Conservation (phyloP, 2,888 invertebrate species). For the Aquatica leii region DNA sequence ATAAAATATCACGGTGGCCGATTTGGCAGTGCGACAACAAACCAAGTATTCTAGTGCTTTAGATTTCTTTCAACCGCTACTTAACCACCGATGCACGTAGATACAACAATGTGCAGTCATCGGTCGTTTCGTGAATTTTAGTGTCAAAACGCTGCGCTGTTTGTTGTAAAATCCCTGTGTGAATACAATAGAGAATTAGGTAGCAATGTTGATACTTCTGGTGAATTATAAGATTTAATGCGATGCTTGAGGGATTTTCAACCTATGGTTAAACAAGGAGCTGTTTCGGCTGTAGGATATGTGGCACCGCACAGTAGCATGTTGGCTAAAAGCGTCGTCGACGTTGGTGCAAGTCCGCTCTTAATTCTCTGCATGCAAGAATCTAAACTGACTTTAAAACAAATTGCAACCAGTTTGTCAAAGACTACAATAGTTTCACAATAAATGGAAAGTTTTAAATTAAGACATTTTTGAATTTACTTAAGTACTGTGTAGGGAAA, state of each 20-base stretch:
- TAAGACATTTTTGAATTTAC: too few species aligned
- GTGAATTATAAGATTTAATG: conserved; percentile 77
- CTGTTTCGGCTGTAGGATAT: conserved; percentile 83
- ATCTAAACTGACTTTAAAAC: conserved; percentile 78
- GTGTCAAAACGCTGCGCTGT: conserved; percentile 75
- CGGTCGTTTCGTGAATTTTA: conserved; percentile 76
- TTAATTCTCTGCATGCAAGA: conserved; percentile 80
- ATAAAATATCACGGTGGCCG: conserved; percentile 79
- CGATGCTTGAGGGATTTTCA: conserved; percentile 84
- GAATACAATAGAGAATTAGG: conserved; percentile 80
- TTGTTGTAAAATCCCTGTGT: conserved; percentile 76
- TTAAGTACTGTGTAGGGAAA: too few species aligned
- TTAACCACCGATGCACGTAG: conserved; percentile 73
- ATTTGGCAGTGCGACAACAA: conserved; percentile 74
- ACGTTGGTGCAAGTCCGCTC: conserved; percentile 76
- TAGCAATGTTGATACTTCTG: conserved; percentile 70
- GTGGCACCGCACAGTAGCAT: conserved; percentile 76
- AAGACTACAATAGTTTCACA: too few species aligned
- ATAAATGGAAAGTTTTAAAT: too few species aligned
- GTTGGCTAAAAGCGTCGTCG: conserved; percentile 75
- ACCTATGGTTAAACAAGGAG: conserved; percentile 74
- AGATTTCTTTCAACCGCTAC: conserved; percentile 54
- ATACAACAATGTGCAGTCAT: conserved; percentile 82
- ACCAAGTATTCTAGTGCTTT: conserved; percentile 69
- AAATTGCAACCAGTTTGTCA: too few species aligned